phyloP scores from a whole-genome alignment of 2,888 invertebrate genomes.

The Prionchulus punctatus region DNA sequence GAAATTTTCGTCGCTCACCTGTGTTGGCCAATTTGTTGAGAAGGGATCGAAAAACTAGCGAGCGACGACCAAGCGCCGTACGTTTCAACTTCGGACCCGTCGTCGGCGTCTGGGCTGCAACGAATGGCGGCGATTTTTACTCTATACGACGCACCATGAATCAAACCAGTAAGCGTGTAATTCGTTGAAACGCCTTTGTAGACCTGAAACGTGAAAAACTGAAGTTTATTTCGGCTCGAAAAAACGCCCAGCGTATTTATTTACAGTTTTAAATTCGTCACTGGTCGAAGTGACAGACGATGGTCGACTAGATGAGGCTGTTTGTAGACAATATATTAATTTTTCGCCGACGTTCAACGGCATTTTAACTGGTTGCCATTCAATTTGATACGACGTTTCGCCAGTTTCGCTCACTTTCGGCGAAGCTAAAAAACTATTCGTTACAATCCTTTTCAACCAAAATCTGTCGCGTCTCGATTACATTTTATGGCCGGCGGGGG shows the following conservation, averaged over 20 bases:
- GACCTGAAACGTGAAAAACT: no score
- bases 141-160: constrained; percentile 54
- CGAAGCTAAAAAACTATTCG: background rate
- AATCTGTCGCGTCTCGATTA: constrained; percentile 20
- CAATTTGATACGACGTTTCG: constrained; percentile 42
- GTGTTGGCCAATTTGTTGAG: background rate
- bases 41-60: constrained; percentile 40
- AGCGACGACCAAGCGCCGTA: constrained; percentile 54
- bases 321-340: constrained; percentile 57
- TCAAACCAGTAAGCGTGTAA: constrained; percentile 48
- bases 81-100: constrained; percentile 37
- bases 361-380: constrained; percentile 47
- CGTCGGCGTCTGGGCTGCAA: constrained; percentile 37
- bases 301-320: constrained; percentile 20
- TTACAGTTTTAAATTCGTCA: constrained; percentile 1
- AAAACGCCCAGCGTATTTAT: no score
- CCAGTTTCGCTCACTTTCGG: background rate
- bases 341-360: constrained; percentile 44
- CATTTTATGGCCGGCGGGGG: constrained; percentile 62
- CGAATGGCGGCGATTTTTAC: constrained; percentile 63
- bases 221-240: no score
- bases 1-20: no score
- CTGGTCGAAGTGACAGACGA: background rate
- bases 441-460: background rate
- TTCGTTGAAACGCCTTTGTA: constrained; percentile 38